A percentile compares a stretch with the other conserved stretches of the same genome.
Conservation (phyloP, 2,113 vertebrate species). For the Girardinichthys multiradiatus region DNA sequence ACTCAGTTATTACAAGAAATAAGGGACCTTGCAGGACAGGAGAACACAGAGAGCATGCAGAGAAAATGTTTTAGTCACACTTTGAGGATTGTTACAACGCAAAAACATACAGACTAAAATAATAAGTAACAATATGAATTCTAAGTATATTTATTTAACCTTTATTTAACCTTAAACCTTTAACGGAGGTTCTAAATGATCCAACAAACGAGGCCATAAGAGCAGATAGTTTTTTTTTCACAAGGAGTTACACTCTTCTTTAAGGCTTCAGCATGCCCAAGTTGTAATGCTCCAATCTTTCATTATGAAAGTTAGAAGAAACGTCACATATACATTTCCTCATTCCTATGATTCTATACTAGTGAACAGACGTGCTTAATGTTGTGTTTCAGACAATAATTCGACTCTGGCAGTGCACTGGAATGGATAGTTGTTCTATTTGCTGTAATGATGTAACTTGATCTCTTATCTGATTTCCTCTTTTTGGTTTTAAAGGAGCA, state of each 20-base stretch:
- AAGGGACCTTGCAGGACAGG: neutral
- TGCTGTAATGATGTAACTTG: neutral
- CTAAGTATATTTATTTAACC: too few relatives aligned
- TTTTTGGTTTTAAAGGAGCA: neutral
- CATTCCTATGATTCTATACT: neutral
- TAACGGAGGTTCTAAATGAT: too few relatives aligned
- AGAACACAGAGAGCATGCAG: neutral
- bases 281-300: neutral
- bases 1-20: conserved; percentile 4
- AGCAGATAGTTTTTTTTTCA: too few relatives aligned
- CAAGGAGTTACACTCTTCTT: neutral
- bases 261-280: neutral
- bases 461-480: neutral
- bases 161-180: too few relatives aligned
- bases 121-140: neutral
- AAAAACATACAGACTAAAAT: neutral
- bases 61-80: neutral
- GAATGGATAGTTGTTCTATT: neutral
- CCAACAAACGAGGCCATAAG: too few relatives aligned
- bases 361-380: neutral
- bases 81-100: neutral
- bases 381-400: conserved; percentile 3
- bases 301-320: neutral
- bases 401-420: conserved; percentile 2
- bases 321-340: neutral